Conservation (phyloP, 2,113 vertebrate species). For the Scomber colias region DNA sequence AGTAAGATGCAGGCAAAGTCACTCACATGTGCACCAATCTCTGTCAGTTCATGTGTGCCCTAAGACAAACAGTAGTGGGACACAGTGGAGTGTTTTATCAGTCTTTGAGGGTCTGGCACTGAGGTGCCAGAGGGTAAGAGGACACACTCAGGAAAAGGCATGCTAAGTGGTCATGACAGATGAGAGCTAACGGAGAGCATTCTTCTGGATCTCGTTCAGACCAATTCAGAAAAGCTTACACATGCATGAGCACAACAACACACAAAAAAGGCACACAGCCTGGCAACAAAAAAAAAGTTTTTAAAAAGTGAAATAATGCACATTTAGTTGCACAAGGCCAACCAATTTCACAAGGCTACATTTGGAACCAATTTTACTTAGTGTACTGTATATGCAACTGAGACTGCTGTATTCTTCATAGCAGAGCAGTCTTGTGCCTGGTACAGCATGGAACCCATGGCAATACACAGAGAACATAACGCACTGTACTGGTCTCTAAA, state of each 20-base stretch:
- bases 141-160: constrained; percentile 29
- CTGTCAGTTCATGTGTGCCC: constrained; percentile 17
- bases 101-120: constrained; percentile 17
- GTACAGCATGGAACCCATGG: constrained; percentile 11
- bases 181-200: constrained; percentile 23
- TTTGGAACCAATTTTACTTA: neutral
- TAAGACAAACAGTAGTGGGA: constrained; percentile 23
- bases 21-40: neutral
- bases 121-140: constrained; percentile 9
- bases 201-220: constrained; percentile 24
- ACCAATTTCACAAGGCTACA: neutral
- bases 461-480: constrained; percentile 28
- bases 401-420: too few relatives aligned
- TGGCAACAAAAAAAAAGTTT: neutral
- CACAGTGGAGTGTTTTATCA: constrained; percentile 31
- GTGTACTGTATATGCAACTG: too few relatives aligned
- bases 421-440: constrained; percentile 27
- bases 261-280: neutral
- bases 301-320: neutral
- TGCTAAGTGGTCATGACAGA: constrained; percentile 52
- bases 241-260: neutral
- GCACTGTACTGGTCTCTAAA: constrained; percentile 10
- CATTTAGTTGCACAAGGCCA: neutral
- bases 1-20: neutral
- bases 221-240: constrained; percentile 11